Percentiles rank a stretch among this genome's conserved stretches.
Conservation (phyloP, 2,797 vertebrate genomes). For the Eutrigla gurnardus region DNA sequence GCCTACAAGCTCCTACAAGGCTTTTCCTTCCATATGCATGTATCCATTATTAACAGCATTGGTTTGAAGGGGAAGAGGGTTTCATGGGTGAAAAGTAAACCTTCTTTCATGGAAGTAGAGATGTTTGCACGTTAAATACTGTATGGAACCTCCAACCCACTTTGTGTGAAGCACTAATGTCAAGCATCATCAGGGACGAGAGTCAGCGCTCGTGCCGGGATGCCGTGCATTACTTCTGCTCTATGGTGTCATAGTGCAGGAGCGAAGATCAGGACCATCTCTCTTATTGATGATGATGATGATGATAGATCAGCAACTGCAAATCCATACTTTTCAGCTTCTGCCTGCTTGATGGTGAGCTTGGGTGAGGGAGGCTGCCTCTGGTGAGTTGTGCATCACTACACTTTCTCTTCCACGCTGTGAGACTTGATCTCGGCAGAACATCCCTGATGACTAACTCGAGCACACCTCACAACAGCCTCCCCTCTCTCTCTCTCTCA, state of each 20-base stretch:
- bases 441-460: conserved; percentile 58
- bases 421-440: conserved; percentile 51
- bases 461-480: conserved; percentile 45
- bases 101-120: conserved; percentile 33
- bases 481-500: conserved; percentile 32
- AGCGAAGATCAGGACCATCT: conserved; percentile 2
- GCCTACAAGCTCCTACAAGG: conserved; percentile 45
- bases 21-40: conserved; percentile 22
- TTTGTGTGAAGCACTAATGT: conserved; percentile 23
- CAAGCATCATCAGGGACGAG: conserved; percentile 24
- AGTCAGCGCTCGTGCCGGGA: conserved; percentile 12
- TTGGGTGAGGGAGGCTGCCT: conserved; percentile 42
- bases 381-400: conserved; percentile 51
- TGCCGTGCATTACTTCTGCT: not conserved
- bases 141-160: conserved; percentile 28
- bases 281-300: not conserved
- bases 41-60: conserved; percentile 61
- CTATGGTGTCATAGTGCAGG: conserved; percentile 1
- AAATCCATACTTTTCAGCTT: conserved; percentile 30
- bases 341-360: conserved; percentile 36
- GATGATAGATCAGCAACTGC: conserved; percentile 10
- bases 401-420: conserved; percentile 35
- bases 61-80: conserved; percentile 33
- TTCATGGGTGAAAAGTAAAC: conserved; percentile 29
- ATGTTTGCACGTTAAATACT: conserved; percentile 47